Percentiles rank a stretch among this genome's conserved stretches.
Conservation (phyloP, 2,797 vertebrate genomes). For the Gymnothorax reevesii region DNA sequence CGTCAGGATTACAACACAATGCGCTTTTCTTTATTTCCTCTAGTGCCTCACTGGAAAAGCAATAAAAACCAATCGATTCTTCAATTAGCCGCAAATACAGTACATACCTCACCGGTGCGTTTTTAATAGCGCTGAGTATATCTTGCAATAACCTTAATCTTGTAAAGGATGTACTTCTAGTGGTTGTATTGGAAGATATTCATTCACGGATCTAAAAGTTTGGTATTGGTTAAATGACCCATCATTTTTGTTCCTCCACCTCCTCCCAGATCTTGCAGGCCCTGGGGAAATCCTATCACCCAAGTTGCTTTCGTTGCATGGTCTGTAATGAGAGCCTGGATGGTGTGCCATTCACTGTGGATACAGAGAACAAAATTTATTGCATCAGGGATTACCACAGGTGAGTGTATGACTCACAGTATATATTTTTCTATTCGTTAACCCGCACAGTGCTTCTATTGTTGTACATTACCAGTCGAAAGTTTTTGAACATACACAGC, state of each 20-base stretch:
- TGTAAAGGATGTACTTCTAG: no score
- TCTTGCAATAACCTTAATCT: no score
- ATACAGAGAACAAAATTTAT: constrained; percentile 95
- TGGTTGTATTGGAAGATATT: no score
- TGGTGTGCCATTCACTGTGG: constrained; percentile 95
- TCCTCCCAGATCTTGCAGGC: constrained; percentile 89
- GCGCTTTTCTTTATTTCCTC: no score
- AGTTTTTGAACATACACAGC: no score
- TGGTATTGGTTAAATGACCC: neutral
- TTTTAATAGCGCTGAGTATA: no score
- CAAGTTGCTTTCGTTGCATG: constrained; percentile 93
- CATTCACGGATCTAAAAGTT: neutral
- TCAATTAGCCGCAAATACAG: no score
- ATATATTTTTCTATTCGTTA: neutral
- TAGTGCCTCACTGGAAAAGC: no score
- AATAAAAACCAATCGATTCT: no score
- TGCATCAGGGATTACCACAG: constrained; percentile 97
- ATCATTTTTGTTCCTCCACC: neutral
- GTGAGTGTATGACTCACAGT: constrained; percentile 63
- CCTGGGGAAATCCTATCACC: constrained; percentile 93
- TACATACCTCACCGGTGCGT: no score
- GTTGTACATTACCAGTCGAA: neutral
- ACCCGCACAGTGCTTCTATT: neutral
- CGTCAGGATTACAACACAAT: no score
- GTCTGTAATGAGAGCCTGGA: constrained; percentile 95